Evolutionary conservation across 1,140 invertebrate species (phyloP).

Genomic region (Drosophila leontia): DNA sequence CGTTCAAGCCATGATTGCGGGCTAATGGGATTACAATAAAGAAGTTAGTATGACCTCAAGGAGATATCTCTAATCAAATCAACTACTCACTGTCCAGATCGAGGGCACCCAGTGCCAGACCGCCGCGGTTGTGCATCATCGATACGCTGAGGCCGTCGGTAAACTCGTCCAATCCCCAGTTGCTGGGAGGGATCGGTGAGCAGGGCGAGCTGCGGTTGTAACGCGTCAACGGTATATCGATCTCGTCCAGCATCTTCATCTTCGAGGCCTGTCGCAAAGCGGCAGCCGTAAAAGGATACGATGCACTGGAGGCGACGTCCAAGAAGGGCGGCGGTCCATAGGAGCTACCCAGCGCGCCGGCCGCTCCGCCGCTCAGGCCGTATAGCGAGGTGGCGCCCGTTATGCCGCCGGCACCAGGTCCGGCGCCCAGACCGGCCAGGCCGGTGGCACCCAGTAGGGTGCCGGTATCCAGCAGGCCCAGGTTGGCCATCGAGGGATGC

Average conservation of each 20-base stretch:
- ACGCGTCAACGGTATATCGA: constrained; percentile 87
- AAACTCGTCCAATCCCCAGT: constrained; percentile 88
- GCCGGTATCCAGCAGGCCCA: constrained; percentile 77
- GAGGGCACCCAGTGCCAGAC: constrained; percentile 86
- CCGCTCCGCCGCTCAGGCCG: constrained; percentile 60
- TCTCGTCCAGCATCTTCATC: constrained; percentile 89
- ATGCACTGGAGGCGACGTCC: constrained; percentile 80
- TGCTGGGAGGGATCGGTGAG: constrained; percentile 86
- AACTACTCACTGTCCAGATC: constrained; percentile 86
- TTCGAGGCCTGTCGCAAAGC: constrained; percentile 87
- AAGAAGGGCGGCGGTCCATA: constrained; percentile 77
- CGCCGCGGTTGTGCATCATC: constrained; percentile 87
- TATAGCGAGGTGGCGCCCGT: constrained; percentile 75
- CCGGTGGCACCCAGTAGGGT: constrained; percentile 59
- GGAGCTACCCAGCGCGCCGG: constrained; percentile 64
- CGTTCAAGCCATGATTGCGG: constrained; percentile 77
- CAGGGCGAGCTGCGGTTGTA: constrained; percentile 88
- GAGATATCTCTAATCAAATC: background rate
- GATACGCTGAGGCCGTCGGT: constrained; percentile 87
- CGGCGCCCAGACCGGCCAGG: constrained; percentile 47
- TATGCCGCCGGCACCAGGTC: constrained; percentile 59
- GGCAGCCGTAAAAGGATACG: constrained; percentile 88
- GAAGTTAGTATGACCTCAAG: background rate
- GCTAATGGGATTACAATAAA: constrained; percentile 24
- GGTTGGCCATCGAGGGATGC: constrained; percentile 76